Evolutionary conservation across 2,113 vertebrate species (phyloP).

Genomic region (Phasianus colchicus): DNA sequence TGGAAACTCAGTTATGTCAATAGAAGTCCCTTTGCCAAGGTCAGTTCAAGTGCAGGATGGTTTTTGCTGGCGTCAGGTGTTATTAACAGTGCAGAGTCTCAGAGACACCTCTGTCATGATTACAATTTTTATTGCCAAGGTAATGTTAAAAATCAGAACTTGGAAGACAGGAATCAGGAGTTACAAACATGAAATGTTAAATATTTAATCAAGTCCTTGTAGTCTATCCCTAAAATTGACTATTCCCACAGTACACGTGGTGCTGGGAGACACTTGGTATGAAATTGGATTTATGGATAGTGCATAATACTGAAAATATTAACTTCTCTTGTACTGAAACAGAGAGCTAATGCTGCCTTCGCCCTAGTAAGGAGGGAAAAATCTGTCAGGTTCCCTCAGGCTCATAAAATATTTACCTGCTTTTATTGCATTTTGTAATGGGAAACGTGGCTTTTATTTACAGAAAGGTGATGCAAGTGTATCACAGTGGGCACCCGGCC

Average conservation of each 20-base stretch:
- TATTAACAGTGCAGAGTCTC: not conserved
- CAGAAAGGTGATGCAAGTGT: not conserved
- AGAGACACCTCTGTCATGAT: not conserved
- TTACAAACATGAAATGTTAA: not conserved
- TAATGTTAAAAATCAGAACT: not conserved
- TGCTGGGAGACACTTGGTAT: not conserved
- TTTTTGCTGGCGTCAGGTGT: not conserved
- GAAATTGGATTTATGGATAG: not conserved
- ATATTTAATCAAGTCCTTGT: not conserved
- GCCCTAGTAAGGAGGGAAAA: not conserved
- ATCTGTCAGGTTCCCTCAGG: not conserved
- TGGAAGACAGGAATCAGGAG: not conserved
- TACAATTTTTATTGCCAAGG: not conserved
- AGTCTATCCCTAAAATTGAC: not conserved
- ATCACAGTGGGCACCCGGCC: not conserved
- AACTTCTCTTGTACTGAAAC: not conserved
- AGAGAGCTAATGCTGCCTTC: not conserved
- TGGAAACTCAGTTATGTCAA: not conserved
- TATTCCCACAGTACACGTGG: rapidly evolving
- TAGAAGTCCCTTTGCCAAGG: slow-evolving; percentile 13
- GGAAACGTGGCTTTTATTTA: slow-evolving; percentile 25
- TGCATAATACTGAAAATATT: not conserved
- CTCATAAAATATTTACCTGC: slow-evolving; percentile 38
- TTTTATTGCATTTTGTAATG: slow-evolving; percentile 29
- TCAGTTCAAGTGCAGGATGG: slow-evolving; percentile 13